Evolutionary conservation across 2,113 vertebrate genomes (phyloP).

Genomic region (Periophthalmus modestus): DNA sequence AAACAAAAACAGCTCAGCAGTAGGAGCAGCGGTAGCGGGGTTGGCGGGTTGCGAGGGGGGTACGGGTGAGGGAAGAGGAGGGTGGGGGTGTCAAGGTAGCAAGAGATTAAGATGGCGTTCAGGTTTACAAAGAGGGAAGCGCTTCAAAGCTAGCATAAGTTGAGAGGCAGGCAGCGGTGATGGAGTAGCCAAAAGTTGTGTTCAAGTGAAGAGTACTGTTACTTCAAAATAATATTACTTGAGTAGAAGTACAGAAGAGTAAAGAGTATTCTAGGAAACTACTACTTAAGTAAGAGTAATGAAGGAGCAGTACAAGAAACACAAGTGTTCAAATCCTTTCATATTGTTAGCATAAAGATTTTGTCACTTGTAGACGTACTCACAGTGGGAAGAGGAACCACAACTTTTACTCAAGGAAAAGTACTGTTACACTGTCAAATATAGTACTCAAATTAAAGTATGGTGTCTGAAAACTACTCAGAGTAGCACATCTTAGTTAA

Average conservation of each 20-base stretch:
- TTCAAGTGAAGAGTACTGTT: neutral
- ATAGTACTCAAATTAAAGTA: too few species aligned
- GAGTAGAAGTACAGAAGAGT: too few species aligned
- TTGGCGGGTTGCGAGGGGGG: neutral
- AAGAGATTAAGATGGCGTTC: constrained; percentile 50
- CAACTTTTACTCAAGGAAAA: neutral
- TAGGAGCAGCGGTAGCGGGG: constrained; percentile 20
- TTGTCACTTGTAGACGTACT: too few species aligned
- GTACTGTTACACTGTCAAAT: neutral
- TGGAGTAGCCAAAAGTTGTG: neutral
- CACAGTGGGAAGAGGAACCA: neutral
- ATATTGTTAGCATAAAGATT: too few species aligned
- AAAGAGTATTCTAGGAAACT: too few species aligned
- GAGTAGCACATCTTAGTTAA: too few species aligned
- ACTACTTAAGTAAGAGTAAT: too few species aligned
- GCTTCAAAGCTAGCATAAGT: constrained; percentile 10
- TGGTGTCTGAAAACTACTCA: too few species aligned
- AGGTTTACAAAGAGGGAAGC: constrained; percentile 45
- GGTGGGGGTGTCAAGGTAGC: neutral
- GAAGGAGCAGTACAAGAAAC: too few species aligned
- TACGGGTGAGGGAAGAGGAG: neutral
- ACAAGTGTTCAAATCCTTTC: too few species aligned
- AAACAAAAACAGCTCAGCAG: constrained; percentile 99
- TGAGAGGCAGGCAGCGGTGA: constrained; percentile 2
- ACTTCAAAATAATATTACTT: too few species aligned